Conservation (phyloP, 2,888 invertebrate species). For the Achlya flavicornis region DNA sequence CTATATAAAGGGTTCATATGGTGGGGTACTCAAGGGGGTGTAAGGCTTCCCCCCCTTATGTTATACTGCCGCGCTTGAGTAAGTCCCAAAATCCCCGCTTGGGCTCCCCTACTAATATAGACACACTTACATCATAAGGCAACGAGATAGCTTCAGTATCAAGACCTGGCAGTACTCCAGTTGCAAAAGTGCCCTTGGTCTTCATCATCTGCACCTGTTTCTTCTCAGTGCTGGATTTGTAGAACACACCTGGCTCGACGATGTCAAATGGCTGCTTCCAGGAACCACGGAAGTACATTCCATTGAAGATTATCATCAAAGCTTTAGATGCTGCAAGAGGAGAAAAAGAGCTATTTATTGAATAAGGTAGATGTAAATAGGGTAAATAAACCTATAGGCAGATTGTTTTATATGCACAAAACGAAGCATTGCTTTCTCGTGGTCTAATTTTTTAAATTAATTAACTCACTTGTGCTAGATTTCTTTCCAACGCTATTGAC, state of each 20-base stretch:
- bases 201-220: conserved; percentile 88
- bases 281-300: conserved; percentile 90
- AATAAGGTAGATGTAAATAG: too few species aligned
- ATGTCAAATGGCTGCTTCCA: conserved; percentile 88
- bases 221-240: conserved; percentile 84
- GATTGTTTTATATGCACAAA: too few species aligned
- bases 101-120: too few species aligned
- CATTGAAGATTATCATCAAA: conserved; percentile 88
- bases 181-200: conserved; percentile 84
- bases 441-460: not conserved
- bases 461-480: conserved; percentile 62
- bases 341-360: conserved; percentile 29
- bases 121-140: conserved; percentile 87
- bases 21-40: too few species aligned
- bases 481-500: conserved; percentile 85
- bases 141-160: conserved; percentile 88
- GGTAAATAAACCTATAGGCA: too few species aligned
- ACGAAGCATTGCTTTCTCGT: too few species aligned
- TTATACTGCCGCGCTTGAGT: too few species aligned
- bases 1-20: too few species aligned
- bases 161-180: conserved; percentile 84
- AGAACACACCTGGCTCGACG: conserved; percentile 84
- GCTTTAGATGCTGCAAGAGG: conserved; percentile 77
- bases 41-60: too few species aligned
- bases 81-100: too few species aligned